phyloP scores from a whole-genome alignment of 1,140 invertebrate genomes.

The Ganaspis sp. region DNA sequence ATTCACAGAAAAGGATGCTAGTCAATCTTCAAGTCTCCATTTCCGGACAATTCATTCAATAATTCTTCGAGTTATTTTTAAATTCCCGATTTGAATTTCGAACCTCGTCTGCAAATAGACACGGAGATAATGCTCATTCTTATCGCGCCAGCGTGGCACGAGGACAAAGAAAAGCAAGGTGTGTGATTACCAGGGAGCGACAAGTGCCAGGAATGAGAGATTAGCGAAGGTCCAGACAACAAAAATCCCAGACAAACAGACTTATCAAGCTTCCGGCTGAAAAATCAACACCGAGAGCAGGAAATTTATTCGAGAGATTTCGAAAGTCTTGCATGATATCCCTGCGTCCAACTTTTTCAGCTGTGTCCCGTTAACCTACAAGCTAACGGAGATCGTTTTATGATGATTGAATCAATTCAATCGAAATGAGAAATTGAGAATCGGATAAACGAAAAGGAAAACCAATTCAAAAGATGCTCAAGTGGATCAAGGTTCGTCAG shows the following conservation, averaged over 20 bases:
- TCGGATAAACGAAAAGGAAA: conserved; percentile 33
- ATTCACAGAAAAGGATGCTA: background rate
- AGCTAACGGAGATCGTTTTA: background rate
- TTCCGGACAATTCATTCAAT: no score
- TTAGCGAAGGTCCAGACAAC: background rate
- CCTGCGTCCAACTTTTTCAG: background rate
- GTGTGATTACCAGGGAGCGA: conserved; percentile 6
- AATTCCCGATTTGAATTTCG: background rate
- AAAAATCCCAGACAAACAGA: no score
- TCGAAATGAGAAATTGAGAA: conserved; percentile 15
- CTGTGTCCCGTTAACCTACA: conserved; percentile 23
- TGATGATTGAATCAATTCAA: background rate
- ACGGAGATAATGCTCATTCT: conserved; percentile 1
- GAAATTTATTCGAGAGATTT: conserved; percentile 4
- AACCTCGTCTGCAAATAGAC: conserved; percentile 6
- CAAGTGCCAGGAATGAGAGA: conserved; percentile 10
- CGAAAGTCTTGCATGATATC: conserved; percentile 10
- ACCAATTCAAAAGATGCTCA: conserved; percentile 65
- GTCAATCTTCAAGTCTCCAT: no score
- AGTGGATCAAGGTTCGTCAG: conserved; percentile 75
- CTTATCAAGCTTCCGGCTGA: conserved; percentile 43
- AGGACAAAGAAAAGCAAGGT: conserved; percentile 29
- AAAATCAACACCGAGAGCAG: background rate
- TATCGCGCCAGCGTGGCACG: conserved; percentile 12
- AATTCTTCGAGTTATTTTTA: no score